Evolutionary conservation across 2,113 vertebrate genomes (phyloP).

Genomic region (Diphyllodes magnificus): DNA sequence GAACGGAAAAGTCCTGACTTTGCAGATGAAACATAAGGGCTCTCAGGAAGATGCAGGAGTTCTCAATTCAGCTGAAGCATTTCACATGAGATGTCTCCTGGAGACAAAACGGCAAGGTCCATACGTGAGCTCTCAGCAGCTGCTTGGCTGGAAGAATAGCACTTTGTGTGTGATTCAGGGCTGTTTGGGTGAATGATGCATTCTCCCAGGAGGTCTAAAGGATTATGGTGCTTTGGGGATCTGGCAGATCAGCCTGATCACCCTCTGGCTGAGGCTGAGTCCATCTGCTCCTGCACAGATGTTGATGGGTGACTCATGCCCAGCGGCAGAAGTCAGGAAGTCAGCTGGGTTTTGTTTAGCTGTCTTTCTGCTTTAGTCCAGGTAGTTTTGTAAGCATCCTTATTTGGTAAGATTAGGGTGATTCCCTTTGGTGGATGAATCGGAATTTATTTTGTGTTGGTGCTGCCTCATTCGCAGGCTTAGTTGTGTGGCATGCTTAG

Average conservation of each 20-base stretch:
- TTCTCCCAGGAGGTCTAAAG: background rate
- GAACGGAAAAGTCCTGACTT: background rate
- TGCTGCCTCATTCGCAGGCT: background rate
- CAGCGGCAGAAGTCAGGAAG: background rate
- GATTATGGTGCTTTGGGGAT: background rate
- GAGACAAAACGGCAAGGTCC: background rate
- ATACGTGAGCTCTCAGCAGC: background rate
- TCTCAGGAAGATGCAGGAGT: background rate
- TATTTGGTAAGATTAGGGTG: background rate
- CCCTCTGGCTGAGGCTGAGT: background rate
- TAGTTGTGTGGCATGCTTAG: background rate
- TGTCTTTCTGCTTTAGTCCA: background rate
- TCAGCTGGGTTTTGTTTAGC: background rate
- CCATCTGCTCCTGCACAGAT: background rate
- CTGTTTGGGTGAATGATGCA: background rate
- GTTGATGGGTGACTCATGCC: background rate
- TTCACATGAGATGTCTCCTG: background rate
- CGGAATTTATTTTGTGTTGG: background rate
- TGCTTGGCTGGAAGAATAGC: background rate
- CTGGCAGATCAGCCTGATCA: background rate
- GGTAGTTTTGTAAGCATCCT: background rate
- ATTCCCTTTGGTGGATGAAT: background rate
- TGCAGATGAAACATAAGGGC: background rate
- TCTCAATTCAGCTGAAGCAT: background rate
- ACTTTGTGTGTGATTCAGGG: accelerated